Percentiles rank a stretch among this genome's conserved stretches.
These are phyloP conservation scores for Amblyjoppa fuscipennis DNA, from an alignment of 2,888 invertebrate species.

Conservation along the genomic window DNA sequence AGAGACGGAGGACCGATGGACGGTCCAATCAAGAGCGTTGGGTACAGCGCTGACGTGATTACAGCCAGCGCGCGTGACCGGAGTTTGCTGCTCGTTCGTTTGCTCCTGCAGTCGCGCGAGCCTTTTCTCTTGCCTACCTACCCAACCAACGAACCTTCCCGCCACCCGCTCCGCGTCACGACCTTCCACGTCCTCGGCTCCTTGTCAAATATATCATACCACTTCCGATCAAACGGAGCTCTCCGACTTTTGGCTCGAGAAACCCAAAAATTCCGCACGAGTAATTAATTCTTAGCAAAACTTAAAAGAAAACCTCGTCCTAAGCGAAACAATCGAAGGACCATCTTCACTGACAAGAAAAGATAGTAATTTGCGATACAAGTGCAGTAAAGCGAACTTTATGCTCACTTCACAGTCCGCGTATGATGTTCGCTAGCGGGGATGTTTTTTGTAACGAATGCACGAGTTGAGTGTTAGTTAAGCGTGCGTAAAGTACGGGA, in stretches of 20 bases:
- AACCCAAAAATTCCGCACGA: not conserved
- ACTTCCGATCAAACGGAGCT: slow-evolving; percentile 49
- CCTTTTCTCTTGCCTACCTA: slow-evolving; percentile 42
- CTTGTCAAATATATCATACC: slow-evolving; percentile 36
- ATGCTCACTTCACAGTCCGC: too few relatives aligned
- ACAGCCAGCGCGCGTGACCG: slow-evolving; percentile 83
- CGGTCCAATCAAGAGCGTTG: slow-evolving; percentile 81
- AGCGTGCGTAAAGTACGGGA: too few relatives aligned
- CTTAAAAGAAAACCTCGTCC: too few relatives aligned
- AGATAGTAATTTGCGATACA: not conserved
- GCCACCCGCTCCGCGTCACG: slow-evolving; percentile 72
- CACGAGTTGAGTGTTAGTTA: too few relatives aligned
- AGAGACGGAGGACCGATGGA: slow-evolving; percentile 71
- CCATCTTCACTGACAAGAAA: not conserved
- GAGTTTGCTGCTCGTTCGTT: slow-evolving; percentile 76
- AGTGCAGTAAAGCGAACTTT: too few relatives aligned
- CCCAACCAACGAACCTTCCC: slow-evolving; percentile 32
- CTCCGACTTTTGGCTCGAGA: not conserved
- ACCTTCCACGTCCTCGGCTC: slow-evolving; percentile 63
- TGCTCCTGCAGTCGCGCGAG: slow-evolving; percentile 73
- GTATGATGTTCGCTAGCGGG: too few relatives aligned
- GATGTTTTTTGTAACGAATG: too few relatives aligned
- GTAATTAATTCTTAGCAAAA: not conserved
- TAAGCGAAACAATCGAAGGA: not conserved
- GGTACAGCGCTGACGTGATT: slow-evolving; percentile 82